Conservation (phyloP, 2,888 invertebrate species). For the Tachina grossa region DNA sequence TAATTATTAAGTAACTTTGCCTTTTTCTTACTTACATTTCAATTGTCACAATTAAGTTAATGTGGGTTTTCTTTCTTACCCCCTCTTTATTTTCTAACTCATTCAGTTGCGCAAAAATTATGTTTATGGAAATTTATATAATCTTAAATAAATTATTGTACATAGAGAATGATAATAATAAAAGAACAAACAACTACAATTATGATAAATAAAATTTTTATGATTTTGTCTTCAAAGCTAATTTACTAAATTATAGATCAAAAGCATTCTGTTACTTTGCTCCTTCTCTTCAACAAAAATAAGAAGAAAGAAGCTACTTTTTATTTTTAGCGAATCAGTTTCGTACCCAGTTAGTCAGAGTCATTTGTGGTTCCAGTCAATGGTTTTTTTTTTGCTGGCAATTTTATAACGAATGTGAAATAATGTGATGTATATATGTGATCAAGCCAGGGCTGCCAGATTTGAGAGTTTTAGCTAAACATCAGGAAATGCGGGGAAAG, state of each 20-base stretch:
- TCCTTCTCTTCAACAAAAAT: neutral
- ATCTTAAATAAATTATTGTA: slow-evolving; percentile 1
- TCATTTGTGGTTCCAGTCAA: slow-evolving; percentile 53
- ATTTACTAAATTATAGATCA: slow-evolving; percentile 71
- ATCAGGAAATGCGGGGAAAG: neutral
- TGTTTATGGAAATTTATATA: slow-evolving; percentile 32
- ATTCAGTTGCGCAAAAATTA: slow-evolving; percentile 38
- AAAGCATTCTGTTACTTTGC: slow-evolving; percentile 55
- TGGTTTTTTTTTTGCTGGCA: slow-evolving; percentile 5
- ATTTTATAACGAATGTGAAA: slow-evolving; percentile 30
- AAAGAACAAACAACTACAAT: slow-evolving; percentile 50
- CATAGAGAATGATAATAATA: slow-evolving; percentile 12
- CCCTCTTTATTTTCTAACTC: slow-evolving; percentile 22
- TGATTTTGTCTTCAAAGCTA: slow-evolving; percentile 68
- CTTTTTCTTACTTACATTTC: neutral
- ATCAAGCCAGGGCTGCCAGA: neutral
- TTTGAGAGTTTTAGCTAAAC: neutral
- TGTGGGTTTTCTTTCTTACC: slow-evolving; percentile 28
- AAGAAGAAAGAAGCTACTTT: neutral
- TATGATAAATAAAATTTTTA: slow-evolving; percentile 60
- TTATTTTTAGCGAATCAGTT: slow-evolving; percentile 7
- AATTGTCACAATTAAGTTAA: slow-evolving; percentile 44
- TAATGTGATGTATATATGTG: neutral
- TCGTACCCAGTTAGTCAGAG: neutral
- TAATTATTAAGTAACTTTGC: neutral